A percentile compares a stretch with the other conserved stretches of the same genome.
These are phyloP conservation scores for Calypte anna DNA, from an alignment of 2,113 vertebrate species.

Conservation along the genomic window DNA sequence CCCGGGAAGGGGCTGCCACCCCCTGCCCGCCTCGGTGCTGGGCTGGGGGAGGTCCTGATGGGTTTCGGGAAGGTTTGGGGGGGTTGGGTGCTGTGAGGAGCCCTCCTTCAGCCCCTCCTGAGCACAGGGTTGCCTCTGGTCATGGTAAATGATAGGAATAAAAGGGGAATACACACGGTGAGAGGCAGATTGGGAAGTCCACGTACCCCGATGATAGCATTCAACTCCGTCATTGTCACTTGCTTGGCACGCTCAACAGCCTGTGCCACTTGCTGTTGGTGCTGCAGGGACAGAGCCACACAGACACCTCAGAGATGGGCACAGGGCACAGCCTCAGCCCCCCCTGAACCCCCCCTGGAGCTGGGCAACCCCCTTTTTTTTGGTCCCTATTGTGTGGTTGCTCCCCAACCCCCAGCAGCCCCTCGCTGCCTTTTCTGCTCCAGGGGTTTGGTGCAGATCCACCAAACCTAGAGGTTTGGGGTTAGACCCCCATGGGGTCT, in stretches of 20 bases:
- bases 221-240: conserved; percentile 98
- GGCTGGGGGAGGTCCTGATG: too few species aligned
- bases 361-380: fast-evolving
- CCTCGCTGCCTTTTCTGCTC: not conserved
- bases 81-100: not conserved
- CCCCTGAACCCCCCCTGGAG: too few species aligned
- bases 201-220: conserved; percentile 99
- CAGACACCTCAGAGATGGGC: not conserved
- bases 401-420: not conserved
- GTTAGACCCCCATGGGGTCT: too few species aligned
- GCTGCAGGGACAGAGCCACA: conserved; percentile 71
- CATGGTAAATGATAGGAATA: conserved; percentile 85
- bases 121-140: conserved; percentile 79
- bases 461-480: not conserved
- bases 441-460: fast-evolving
- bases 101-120: conserved; percentile 49
- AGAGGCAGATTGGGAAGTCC: conserved; percentile 99
- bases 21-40: fast-evolving
- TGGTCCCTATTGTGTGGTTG: fast-evolving
- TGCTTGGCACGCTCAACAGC: conserved; percentile 98
- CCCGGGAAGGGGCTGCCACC: not conserved
- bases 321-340: not conserved
- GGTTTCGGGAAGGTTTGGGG: too few species aligned
- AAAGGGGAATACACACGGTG: conserved; percentile 98
- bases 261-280: conserved; percentile 98